A percentile compares a stretch with the other conserved stretches of the same genome.
Conservation (phyloP, 2,113 vertebrate species). For the Myodes glareolus region DNA sequence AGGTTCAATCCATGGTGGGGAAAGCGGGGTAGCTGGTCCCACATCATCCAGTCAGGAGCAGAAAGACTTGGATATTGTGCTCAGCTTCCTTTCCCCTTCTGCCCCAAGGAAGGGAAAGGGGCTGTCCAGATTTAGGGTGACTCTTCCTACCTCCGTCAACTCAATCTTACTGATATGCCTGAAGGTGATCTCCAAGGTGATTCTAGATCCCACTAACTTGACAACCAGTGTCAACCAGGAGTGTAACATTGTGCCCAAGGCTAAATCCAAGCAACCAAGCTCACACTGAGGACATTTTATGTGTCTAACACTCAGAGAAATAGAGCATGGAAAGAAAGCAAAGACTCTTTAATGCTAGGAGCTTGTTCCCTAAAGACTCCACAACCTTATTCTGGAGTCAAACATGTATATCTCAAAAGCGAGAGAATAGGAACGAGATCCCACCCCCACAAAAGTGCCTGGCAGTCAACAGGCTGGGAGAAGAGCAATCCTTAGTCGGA, state of each 20-base stretch:
- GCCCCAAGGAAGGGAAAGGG: background rate
- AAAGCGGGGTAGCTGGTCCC: background rate
- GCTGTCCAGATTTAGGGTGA: background rate
- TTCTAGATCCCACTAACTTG: background rate
- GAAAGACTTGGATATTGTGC: background rate
- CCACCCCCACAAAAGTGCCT: background rate
- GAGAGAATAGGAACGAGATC: background rate
- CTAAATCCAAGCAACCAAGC: background rate
- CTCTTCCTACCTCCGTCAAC: background rate
- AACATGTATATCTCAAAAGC: background rate
- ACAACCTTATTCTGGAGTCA: background rate
- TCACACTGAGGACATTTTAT: rapidly evolving
- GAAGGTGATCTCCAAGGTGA: background rate
- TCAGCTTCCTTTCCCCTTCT: background rate
- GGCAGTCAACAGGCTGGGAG: background rate
- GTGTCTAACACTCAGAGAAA: background rate
- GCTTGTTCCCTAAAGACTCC: background rate
- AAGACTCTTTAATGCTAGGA: background rate
- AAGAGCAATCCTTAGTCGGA: background rate
- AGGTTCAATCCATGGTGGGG: background rate
- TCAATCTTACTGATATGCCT: background rate
- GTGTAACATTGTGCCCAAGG: background rate
- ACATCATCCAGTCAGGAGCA: background rate
- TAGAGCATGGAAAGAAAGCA: background rate
- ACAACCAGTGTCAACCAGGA: background rate